A percentile compares a stretch with the other conserved stretches of the same genome.
These are phyloP conservation scores for Oxyura jamaicensis DNA, from an alignment of 2,113 vertebrate species.

Conservation along the genomic window DNA sequence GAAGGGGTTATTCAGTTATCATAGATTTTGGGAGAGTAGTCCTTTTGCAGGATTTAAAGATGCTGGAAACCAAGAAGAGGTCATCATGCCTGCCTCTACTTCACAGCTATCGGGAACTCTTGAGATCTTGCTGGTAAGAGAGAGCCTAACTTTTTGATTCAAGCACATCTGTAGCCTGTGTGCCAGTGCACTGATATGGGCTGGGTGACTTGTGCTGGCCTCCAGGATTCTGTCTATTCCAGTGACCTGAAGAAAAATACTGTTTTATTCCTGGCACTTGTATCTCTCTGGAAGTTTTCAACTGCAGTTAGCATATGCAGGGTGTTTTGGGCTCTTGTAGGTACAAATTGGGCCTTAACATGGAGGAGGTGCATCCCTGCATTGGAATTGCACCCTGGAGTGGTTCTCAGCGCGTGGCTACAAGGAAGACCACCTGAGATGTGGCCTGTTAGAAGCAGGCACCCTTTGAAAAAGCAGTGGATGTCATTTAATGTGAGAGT, in stretches of 20 bases:
- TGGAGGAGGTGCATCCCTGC: not conserved
- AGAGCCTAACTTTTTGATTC: not conserved
- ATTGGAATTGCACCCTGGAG: not conserved
- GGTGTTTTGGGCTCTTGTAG: not conserved
- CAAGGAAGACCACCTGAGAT: not conserved
- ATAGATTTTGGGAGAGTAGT: not conserved
- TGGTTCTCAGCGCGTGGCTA: not conserved
- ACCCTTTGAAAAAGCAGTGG: not conserved
- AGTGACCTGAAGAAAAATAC: not conserved
- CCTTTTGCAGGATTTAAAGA: not conserved
- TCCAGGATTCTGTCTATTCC: not conserved
- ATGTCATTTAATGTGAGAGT: not conserved
- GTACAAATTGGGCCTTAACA: not conserved
- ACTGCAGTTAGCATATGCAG: accelerated
- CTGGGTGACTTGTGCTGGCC: not conserved
- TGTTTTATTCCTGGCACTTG: not conserved
- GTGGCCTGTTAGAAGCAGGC: not conserved
- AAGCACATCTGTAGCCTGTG: not conserved
- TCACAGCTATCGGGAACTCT: not conserved
- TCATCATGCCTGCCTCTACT: not conserved
- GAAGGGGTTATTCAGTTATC: not conserved
- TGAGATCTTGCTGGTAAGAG: not conserved
- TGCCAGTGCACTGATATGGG: not conserved
- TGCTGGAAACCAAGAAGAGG: not conserved
- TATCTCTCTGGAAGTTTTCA: not conserved